phyloP scores from a whole-genome alignment of 2,797 vertebrate species.

The Enteromius trimaculatus region DNA sequence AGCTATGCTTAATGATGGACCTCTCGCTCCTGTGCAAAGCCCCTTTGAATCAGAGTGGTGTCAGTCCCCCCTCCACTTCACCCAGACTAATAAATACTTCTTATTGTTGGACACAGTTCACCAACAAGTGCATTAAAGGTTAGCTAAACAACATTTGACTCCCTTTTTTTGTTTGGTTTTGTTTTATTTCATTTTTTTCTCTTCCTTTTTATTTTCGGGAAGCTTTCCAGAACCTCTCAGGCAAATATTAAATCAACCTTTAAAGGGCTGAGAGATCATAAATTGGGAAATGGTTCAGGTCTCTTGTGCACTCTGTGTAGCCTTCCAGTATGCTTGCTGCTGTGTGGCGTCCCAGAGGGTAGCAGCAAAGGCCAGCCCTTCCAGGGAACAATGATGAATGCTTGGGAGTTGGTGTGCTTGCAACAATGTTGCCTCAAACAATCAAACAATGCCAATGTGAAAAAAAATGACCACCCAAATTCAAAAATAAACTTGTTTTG shows the following conservation, averaged over 20 bases:
- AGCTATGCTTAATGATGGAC: constrained; percentile 44
- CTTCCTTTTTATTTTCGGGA: constrained; percentile 52
- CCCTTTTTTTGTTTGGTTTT: constrained; percentile 40
- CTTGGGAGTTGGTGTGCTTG: constrained; percentile 57
- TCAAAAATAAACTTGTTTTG: constrained; percentile 62
- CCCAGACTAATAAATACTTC: constrained; percentile 60
- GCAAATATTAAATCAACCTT: constrained; percentile 67
- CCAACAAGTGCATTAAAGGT: constrained; percentile 62
- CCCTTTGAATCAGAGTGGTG: constrained; percentile 18
- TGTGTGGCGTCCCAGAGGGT: constrained; percentile 58
- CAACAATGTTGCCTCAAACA: constrained; percentile 64
- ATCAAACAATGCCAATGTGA: constrained; percentile 61
- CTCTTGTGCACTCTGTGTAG: constrained; percentile 56
- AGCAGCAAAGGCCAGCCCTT: constrained; percentile 58
- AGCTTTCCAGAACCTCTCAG: constrained; percentile 61
- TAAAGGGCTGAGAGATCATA: constrained; percentile 63
- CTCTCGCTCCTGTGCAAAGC: constrained; percentile 4
- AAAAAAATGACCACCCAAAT: constrained; percentile 60
- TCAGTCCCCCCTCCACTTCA: constrained; percentile 18
- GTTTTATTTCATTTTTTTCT: neutral
- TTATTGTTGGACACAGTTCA: constrained; percentile 64
- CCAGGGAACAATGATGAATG: constrained; percentile 64
- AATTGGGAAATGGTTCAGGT: constrained; percentile 61
- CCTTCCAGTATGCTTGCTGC: constrained; percentile 52
- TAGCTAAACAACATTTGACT: constrained; percentile 60